phyloP scores from a whole-genome alignment of 2,113 vertebrate genomes.

The Dunckerocampus dactyliophorus region DNA sequence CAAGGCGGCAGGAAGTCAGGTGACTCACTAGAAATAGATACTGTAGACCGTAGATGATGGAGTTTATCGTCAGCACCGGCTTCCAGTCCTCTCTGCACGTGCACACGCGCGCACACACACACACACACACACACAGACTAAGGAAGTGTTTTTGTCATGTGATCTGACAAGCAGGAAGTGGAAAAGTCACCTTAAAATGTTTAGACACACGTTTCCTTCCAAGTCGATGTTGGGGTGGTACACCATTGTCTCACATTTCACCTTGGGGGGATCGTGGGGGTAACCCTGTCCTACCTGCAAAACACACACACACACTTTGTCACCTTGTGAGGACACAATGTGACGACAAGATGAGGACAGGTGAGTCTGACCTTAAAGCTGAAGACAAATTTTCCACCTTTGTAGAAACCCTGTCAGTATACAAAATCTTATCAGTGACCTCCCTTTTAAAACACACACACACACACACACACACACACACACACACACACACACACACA shows the following conservation, averaged over 20 bases:
- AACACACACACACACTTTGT: conserved; percentile 14
- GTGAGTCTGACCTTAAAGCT: conserved; percentile 89
- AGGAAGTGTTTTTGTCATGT: not conserved
- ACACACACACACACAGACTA: conserved; percentile 19
- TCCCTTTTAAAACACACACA: not conserved
- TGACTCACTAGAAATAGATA: conserved; percentile 95
- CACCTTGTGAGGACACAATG: not conserved
- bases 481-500: conserved; percentile 17
- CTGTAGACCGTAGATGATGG: conserved; percentile 97
- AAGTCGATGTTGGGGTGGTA: conserved; percentile 98
- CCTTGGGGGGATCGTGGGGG: conserved; percentile 94
- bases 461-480: not conserved
- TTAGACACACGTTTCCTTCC: conserved; percentile 97
- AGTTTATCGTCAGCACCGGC: conserved; percentile 94
- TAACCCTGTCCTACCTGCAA: conserved; percentile 92
- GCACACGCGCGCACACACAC: not conserved
- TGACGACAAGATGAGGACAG: no score
- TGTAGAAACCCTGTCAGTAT: conserved; percentile 84
- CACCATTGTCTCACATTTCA: conserved; percentile 97
- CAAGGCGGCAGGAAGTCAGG: not conserved
- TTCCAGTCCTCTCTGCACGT: conserved; percentile 94
- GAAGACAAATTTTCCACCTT: conserved; percentile 93
- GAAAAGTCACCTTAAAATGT: conserved; percentile 80
- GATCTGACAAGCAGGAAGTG: not conserved
- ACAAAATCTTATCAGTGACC: conserved; percentile 2